phyloP scores from a whole-genome alignment of 2,113 vertebrate genomes.

The Echinops telfairi region DNA sequence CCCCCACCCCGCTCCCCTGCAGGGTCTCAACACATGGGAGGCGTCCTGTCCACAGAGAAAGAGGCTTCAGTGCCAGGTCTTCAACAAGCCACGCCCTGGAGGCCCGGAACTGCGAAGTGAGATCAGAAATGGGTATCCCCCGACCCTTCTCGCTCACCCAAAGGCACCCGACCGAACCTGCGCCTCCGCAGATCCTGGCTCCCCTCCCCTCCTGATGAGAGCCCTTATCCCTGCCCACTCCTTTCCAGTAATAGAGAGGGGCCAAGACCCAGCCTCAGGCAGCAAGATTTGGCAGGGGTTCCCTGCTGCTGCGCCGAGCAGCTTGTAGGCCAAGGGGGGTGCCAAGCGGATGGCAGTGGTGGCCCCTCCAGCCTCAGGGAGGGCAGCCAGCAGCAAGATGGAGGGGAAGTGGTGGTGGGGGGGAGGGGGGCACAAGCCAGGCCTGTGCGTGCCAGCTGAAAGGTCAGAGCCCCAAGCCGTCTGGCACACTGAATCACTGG shows the following conservation, averaged over 20 bases:
- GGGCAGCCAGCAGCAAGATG: conserved; percentile 44
- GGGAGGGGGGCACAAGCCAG: conserved; percentile 40
- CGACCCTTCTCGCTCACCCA: not conserved
- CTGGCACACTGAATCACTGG: conserved; percentile 36
- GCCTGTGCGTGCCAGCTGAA: conserved; percentile 50
- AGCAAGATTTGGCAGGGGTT: conserved; percentile 47
- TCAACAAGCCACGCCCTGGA: not conserved
- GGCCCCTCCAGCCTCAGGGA: conserved; percentile 34
- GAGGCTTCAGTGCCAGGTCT: not conserved
- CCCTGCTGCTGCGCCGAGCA: not conserved
- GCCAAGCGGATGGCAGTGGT: conserved; percentile 60
- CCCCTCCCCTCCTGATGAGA: not conserved
- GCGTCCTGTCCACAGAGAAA: not conserved
- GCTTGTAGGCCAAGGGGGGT: conserved; percentile 46
- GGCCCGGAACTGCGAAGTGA: not conserved
- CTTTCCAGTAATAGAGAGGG: not conserved
- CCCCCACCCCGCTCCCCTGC: too few relatives aligned
- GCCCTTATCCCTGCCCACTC: not conserved
- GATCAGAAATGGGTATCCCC: not conserved
- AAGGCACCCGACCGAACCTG: not conserved
- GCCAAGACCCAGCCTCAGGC: not conserved
- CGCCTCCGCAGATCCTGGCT: not conserved
- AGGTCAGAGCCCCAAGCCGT: conserved; percentile 44
- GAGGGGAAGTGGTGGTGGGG: not conserved
- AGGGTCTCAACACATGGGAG: not conserved